Evolutionary conservation across 2,797 vertebrate species (phyloP), one percentile per base, ranked within the genome.

Genomic region (Oryzias sinensis): DNA sequence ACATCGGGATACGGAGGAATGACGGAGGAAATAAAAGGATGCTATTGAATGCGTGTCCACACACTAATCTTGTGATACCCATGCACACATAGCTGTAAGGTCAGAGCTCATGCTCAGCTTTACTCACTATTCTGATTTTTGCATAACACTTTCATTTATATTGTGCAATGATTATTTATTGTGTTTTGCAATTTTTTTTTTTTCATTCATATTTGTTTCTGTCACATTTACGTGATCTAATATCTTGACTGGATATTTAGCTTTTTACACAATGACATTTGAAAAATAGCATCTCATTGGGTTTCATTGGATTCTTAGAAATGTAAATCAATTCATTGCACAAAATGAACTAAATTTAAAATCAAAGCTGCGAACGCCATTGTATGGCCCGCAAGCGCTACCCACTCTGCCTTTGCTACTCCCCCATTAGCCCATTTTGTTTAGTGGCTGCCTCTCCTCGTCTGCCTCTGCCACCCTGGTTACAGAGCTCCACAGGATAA

Each of bases 61-160:
- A 79, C 68, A 67, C 66, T 72, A 41, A 77, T 91, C 92, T 90
- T 89, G 90, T 93, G 92, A 92, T 46, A 65, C 61, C 72, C 80
- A 62, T 76, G 64, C 73, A 55, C 68, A 66, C 80, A 80, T 78
- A 76, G 67, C 83, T 87, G 59, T 61, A 49, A 83, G 85, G 89
- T 80, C 74, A 77, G 46, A 74, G 49, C 57, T 76, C 66, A 69
- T 54, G 59, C 51, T 49, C 52, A 51, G 67, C 42, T 74, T 59
- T 68, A 72, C 59, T 67, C 43, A 40, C 56, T 65, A 53, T 42
- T 66, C 45, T 62, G 55, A 62, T 22, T 40, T 50, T 59, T 4
- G 18, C 18, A 51, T 20, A 68, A 17, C 40, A 43, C 56, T 62
- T 55, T 49, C 9, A 52, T 56, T 62, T 14, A 49, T 18, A 46